Evolutionary conservation across 2,113 vertebrate species (phyloP).

Genomic region (Notothenia coriiceps): DNA sequence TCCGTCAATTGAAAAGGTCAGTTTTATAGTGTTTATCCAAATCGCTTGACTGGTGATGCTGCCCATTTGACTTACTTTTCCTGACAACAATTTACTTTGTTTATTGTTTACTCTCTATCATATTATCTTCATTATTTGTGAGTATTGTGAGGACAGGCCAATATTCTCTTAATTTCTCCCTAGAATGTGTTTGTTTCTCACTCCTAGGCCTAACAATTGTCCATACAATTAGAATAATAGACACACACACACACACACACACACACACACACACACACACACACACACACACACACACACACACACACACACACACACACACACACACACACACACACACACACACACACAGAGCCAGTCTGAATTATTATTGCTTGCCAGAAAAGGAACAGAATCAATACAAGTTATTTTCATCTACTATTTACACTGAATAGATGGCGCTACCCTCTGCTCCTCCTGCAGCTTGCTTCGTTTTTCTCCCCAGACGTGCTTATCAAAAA

Average conservation of each 20-base stretch:
- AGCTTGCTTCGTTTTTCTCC: conserved; percentile 31
- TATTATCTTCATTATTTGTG: conserved; percentile 1
- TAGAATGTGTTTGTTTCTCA: conserved; percentile 22
- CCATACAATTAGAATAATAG: conserved; percentile 30
- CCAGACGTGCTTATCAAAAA: conserved; percentile 51
- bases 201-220: conserved; percentile 18
- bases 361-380: conserved; percentile 34
- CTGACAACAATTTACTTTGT: not conserved
- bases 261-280: too few relatives aligned
- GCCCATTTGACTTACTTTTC: not conserved
- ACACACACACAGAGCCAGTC: not conserved
- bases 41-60: conserved; percentile 23
- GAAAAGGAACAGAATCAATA: conserved; percentile 50
- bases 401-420: conserved; percentile 51
- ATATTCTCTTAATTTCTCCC: not conserved
- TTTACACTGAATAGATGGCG: conserved; percentile 65
- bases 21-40: conserved; percentile 18
- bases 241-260: not conserved
- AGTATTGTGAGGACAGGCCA: conserved; percentile 3
- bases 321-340: not conserved
- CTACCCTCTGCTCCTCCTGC: conserved; percentile 24
- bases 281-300: too few relatives aligned
- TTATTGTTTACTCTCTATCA: conserved; percentile 18
- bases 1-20: conserved; percentile 5
- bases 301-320: too few relatives aligned